Base-by-base conservation (phyloP, 2,113 vertebrate genomes). In the Ptyas mucosa region DNA sequence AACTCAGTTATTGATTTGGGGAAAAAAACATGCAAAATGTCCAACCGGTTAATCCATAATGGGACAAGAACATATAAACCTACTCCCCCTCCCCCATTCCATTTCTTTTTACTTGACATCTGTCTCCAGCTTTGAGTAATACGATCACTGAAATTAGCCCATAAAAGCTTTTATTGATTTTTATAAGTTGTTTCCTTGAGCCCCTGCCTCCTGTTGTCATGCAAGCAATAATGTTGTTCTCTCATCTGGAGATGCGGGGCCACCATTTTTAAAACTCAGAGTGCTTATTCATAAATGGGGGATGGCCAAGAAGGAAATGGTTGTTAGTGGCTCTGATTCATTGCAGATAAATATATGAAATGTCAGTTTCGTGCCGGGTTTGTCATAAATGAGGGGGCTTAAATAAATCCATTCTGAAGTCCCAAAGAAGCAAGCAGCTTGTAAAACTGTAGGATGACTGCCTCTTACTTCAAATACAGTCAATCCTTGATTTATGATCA, bases 81-180 rank as follows among this genome's bases (percentile, higher is more conserved):
- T 52, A 9, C 29, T 52, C 46, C 51, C 3, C 52, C 18, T 8
- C 64, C 64, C 26, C 64, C 12, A 0, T 39, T 81, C 34, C 34
- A 43, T 23, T 12, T 87, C 85, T 85, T 53, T 54, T 87, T 87
- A 46, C 55, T n/a, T 64, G 75, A 69, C 52, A 81, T 69, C 90
- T 90, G 57, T 92, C 93, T 94, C 88, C 93, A 94, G 75, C 54
- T 86, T 86, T 69, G 75, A 21, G 57, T 92, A 92, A 94, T 89
- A 55, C 15, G 46, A 90, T 94, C 91, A 61, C 88, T 55, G 88
- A 92, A 92, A 92, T 92, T 53, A n/a, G 51, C 81, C 88, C 91
- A 64, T 94, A 90, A 94, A 94, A 94, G 93, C 93, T 89, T 89
- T 29, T 90, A 94, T 92, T 92, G 93, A 94, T 94, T 93, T 92